Conservation (phyloP, 2,797 vertebrate genomes). For the Spinus pinus region DNA sequence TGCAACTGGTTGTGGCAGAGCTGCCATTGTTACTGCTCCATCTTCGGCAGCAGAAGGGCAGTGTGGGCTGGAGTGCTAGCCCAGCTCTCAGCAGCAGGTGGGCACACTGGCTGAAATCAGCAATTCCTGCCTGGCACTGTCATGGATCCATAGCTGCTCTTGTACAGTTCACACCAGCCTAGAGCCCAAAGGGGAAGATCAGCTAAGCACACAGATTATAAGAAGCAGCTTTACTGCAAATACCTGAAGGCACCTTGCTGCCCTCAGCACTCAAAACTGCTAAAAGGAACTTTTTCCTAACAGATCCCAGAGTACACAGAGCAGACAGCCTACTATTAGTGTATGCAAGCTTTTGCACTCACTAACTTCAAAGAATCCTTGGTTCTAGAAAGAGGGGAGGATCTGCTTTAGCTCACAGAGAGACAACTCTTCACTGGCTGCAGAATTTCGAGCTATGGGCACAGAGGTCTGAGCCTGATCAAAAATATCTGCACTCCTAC, state of each 20-base stretch:
- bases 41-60: background rate
- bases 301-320: background rate
- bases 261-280: background rate
- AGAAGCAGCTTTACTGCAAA: background rate
- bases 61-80: background rate
- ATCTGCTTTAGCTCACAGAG: background rate
- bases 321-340: background rate
- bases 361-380: background rate
- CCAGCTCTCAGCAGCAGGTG: background rate
- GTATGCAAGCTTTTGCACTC: background rate
- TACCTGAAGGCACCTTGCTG: background rate
- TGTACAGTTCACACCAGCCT: background rate
- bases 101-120: background rate
- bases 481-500: background rate
- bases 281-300: background rate
- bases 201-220: background rate
- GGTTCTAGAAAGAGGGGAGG: background rate
- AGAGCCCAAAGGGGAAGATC: background rate
- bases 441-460: background rate
- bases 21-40: background rate
- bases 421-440: background rate
- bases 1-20: background rate
- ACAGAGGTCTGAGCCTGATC: background rate
- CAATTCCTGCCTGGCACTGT: background rate
- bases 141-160: background rate